Evolutionary conservation across 2,113 vertebrate genomes (phyloP).

Genomic region (Odontophorus gujanensis): DNA sequence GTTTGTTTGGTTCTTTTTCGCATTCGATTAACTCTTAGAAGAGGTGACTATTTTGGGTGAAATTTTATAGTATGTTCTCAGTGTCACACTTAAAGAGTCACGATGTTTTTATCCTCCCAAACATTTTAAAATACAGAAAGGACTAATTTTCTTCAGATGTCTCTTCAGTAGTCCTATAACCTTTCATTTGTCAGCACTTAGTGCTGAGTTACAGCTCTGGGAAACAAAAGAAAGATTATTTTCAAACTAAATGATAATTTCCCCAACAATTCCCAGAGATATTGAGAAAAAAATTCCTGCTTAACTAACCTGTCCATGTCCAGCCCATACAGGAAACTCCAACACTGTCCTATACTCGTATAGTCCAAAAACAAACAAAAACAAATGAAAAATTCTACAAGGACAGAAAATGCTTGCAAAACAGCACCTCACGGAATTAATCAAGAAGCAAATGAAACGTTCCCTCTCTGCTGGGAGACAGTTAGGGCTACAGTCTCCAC

Average conservation of each 20-base stretch:
- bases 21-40: not conserved
- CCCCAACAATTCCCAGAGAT: not conserved
- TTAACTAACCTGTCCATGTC: not conserved
- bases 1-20: not conserved
- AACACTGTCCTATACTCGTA: not conserved
- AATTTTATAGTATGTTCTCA: not conserved
- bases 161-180: not conserved
- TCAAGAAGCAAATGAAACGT: not conserved
- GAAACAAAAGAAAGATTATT: conserved; percentile 4
- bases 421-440: not conserved
- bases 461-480: not conserved
- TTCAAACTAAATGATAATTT: not conserved
- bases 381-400: not conserved
- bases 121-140: not conserved
- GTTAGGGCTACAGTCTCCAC: not conserved
- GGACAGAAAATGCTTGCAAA: not conserved
- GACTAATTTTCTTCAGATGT: not conserved
- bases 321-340: not conserved
- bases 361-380: not conserved
- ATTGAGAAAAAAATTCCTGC: not conserved
- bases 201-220: conserved; percentile 4
- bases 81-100: not conserved
- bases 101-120: not conserved
- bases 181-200: not conserved
- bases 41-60: fast-evolving